Evolutionary conservation across 2,888 invertebrate species (phyloP).

Genomic region (Ditula angustiorana): DNA sequence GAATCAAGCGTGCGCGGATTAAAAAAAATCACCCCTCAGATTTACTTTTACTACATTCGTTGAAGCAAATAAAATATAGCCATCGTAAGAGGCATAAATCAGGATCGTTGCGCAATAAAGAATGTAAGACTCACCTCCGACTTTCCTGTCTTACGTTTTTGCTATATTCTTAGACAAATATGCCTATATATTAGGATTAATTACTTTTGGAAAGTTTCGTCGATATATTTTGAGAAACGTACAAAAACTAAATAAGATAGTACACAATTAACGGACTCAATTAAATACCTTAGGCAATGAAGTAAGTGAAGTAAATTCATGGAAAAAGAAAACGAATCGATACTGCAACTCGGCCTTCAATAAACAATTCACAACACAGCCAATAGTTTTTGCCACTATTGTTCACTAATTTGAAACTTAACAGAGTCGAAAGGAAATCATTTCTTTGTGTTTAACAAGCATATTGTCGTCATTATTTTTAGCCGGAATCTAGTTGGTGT

Average conservation of each 20-base stretch:
- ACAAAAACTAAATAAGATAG: not conserved
- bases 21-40: not conserved
- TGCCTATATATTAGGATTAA: not conserved
- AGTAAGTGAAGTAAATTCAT: slow-evolving; percentile 30
- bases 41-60: not conserved
- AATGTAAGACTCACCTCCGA: slow-evolving; percentile 3
- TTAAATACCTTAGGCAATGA: not conserved
- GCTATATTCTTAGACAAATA: not conserved
- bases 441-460: slow-evolving; percentile 22
- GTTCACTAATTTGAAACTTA: slow-evolving; percentile 30
- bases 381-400: slow-evolving; percentile 33
- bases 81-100: slow-evolving; percentile 7
- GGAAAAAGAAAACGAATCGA: slow-evolving; percentile 42
- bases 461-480: slow-evolving; percentile 20
- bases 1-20: not conserved
- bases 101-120: slow-evolving; percentile 15
- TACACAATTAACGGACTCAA: not conserved
- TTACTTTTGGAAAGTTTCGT: not conserved
- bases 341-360: slow-evolving; percentile 44
- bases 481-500: not conserved
- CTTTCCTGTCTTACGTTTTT: not conserved
- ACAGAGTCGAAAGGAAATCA: slow-evolving; percentile 16
- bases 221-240: not conserved
- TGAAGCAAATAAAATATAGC: slow-evolving; percentile 6
- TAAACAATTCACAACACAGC: slow-evolving; percentile 36